Percentiles rank a stretch among this genome's conserved stretches.
These are phyloP conservation scores for Bombycilla garrulus DNA, from an alignment of 2,113 vertebrate species.

Conservation along the genomic window DNA sequence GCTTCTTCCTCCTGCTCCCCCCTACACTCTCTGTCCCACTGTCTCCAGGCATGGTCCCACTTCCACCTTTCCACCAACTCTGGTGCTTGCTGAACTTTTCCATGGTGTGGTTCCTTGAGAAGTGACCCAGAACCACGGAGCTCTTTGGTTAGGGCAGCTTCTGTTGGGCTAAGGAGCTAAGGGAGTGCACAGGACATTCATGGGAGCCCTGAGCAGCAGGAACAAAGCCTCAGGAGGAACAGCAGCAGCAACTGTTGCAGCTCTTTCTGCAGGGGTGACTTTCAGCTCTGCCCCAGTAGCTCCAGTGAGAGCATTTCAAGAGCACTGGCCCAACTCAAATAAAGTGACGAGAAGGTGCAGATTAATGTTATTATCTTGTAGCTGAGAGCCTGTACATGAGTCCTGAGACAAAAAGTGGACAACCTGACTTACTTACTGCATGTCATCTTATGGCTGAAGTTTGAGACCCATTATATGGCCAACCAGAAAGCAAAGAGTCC, in stretches of 20 bases:
- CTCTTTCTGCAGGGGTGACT: background rate
- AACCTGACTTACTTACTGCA: background rate
- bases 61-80: background rate
- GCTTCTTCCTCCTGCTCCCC: background rate
- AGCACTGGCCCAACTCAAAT: background rate
- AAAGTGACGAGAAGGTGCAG: background rate
- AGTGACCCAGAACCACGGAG: background rate
- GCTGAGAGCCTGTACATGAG: background rate
- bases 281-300: background rate
- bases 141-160: background rate
- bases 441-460: background rate
- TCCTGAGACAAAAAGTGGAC: background rate
- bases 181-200: background rate
- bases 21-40: background rate
- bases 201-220: background rate
- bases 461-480: background rate
- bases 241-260: background rate
- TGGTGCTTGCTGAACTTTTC: background rate
- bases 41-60: background rate
- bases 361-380: background rate
- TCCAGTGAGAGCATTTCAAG: background rate
- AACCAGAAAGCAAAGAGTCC: background rate
- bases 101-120: background rate
- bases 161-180: background rate
- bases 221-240: background rate